Conservation (phyloP, 2,797 vertebrate species). For the Lepus townsendii region DNA sequence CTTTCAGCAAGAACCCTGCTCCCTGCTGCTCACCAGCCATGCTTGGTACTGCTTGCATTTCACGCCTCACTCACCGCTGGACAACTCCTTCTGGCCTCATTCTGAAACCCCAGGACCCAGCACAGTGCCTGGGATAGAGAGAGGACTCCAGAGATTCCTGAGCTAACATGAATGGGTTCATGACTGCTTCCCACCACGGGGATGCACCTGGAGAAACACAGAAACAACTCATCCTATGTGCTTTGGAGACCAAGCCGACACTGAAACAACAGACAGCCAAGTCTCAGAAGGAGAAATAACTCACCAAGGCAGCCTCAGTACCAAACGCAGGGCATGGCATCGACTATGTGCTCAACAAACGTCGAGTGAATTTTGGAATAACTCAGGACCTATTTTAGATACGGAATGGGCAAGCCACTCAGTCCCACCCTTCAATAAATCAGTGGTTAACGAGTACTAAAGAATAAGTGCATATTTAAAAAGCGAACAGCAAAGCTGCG, state of each 20-base stretch:
- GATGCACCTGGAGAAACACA: not conserved
- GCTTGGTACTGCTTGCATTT: not conserved
- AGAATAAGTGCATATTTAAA: not conserved
- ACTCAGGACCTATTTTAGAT: not conserved
- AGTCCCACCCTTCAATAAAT: not conserved
- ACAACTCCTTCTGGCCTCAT: not conserved
- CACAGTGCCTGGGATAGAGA: not conserved
- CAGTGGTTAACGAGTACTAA: not conserved
- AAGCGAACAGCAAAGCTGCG: not conserved
- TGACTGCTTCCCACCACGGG: not conserved
- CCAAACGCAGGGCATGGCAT: not conserved
- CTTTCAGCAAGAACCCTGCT: not conserved
- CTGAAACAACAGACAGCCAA: slow-evolving; percentile 1
- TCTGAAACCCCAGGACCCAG: not conserved
- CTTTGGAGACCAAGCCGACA: not conserved
- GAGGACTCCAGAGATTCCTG: not conserved
- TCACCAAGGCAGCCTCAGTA: not conserved
- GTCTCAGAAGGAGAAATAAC: not conserved
- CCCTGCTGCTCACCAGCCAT: not conserved
- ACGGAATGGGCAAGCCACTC: not conserved
- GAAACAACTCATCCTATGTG: not conserved
- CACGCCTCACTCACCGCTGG: not conserved
- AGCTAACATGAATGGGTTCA: not conserved
- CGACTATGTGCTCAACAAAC: not conserved
- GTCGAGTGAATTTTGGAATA: not conserved